Evolutionary conservation across 1,140 invertebrate genomes (phyloP), one percentile per base, ranked within the genome.

Genomic region (Aphelenchoides besseyi): DNA sequence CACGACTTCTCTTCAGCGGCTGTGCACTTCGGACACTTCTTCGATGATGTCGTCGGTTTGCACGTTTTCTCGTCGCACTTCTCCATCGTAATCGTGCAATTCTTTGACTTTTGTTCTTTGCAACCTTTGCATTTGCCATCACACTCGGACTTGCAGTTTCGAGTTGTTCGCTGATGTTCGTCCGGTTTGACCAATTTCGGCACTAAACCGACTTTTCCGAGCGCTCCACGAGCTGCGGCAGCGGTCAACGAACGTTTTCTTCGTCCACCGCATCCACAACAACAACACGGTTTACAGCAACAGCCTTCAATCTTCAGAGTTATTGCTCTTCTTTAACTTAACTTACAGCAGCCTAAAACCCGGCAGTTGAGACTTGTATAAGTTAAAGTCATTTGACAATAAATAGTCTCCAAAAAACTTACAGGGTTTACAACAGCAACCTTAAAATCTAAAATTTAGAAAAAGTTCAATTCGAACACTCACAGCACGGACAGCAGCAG

Each of bases 281-380:
- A 66, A 67, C 62, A 69, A 62, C 67, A 69, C 1, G 67, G 67
- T 37, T 69, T 69, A 62, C 67, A 69, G 33, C 67, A 70, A 71
- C 64, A 69, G n/a, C n/a, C n/a, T n/a, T n/a, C n/a, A n/a, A n/a
- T n/a, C n/a, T n/a, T n/a, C n/a, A n/a, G n/a, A n/a, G n/a, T n/a
- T n/a, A n/a, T n/a, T n/a, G n/a, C n/a, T n/a, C n/a, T n/a, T n/a
- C n/a, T n/a, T n/a, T n/a, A n/a, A n/a, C n/a, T n/a, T n/a, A n/a
- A n/a, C n/a, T n/a, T n/a, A 71, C 67, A 68, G 29, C 61, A 69
- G 68, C 64, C n/a, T n/a, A n/a, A n/a, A n/a, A n/a, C n/a, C n/a
- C n/a, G n/a, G n/a, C n/a, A n/a, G n/a, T n/a, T n/a, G n/a, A n/a
- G n/a, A 67, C 57, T 18, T 61, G 41, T 12, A 61, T 12, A 53